phyloP scores from a whole-genome alignment of 2,888 invertebrate genomes.

The Euspilapteryx auroguttella region DNA sequence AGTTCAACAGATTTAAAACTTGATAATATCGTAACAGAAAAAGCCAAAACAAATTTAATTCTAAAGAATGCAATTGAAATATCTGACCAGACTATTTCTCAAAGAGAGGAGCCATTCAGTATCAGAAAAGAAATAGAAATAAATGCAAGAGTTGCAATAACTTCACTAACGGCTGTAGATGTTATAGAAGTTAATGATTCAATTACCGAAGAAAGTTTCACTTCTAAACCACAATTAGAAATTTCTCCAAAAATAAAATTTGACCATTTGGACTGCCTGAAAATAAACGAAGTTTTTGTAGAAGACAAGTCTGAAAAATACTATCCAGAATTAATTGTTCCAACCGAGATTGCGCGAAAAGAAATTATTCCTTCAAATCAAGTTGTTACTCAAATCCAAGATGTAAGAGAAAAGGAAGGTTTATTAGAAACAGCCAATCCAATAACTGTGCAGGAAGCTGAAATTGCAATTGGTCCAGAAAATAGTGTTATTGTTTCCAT shows the following conservation, averaged over 20 bases:
- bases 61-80: constrained; percentile 68
- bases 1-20: constrained; percentile 41
- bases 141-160: constrained; percentile 58
- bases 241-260: constrained; percentile 65
- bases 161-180: constrained; percentile 65
- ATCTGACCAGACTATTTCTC: constrained; percentile 62
- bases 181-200: constrained; percentile 68
- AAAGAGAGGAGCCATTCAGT: constrained; percentile 63
- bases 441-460: constrained; percentile 65
- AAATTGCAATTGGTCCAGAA: too few species aligned
- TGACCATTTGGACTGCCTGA: too few species aligned
- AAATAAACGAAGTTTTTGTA: constrained; percentile 69
- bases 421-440: constrained; percentile 58
- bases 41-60: constrained; percentile 59
- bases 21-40: constrained; percentile 29
- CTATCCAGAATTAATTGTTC: constrained; percentile 76
- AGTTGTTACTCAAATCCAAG: constrained; percentile 64
- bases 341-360: constrained; percentile 73
- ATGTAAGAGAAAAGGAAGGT: constrained; percentile 72
- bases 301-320: constrained; percentile 77
- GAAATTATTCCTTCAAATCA: constrained; percentile 68
- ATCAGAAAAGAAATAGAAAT: constrained; percentile 44
- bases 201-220: constrained; percentile 61
- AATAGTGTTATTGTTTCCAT: constrained; percentile 57
- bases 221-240: constrained; percentile 36